These are phyloP conservation scores for Portevinia maculata DNA, from an alignment of 2,888 invertebrate genomes.

Conservation along the genomic window DNA sequence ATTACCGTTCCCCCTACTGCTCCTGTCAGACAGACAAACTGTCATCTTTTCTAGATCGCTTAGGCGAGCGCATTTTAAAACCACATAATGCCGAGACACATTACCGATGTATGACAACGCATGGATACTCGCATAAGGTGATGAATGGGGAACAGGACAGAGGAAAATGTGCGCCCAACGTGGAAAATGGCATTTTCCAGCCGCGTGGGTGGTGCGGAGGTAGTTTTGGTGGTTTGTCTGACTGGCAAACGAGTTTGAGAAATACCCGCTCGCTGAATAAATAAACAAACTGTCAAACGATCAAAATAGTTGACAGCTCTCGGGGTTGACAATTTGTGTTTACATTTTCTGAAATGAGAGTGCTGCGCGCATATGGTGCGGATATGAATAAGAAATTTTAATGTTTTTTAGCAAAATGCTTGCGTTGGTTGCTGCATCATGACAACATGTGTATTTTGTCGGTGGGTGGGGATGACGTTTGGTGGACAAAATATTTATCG, in stretches of 20 bases:
- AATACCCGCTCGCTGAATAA: conserved; percentile 69
- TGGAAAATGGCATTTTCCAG: conserved; percentile 32
- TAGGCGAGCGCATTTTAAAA: conserved; percentile 43
- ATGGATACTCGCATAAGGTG: too few relatives aligned
- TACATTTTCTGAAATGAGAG: conserved; percentile 46
- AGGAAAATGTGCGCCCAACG: conserved; percentile 15
- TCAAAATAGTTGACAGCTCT: conserved; percentile 69
- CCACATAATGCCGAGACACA: conserved; percentile 53
- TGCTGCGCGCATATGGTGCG: conserved; percentile 42
- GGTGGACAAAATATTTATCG: background rate
- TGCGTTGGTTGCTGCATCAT: background rate
- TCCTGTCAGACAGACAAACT: conserved; percentile 38
- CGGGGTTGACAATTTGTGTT: conserved; percentile 72
- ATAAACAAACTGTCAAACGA: conserved; percentile 72
- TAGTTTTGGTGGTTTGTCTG: conserved; percentile 64
- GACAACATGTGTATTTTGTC: conserved; percentile 14
- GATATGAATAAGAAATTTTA: conserved; percentile 1
- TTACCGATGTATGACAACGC: conserved; percentile 43
- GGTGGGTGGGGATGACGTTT: background rate
- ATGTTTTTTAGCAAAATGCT: conserved; percentile 29
- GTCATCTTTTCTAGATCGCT: conserved; percentile 52
- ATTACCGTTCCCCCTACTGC: conserved; percentile 1
- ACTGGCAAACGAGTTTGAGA: conserved; percentile 60
- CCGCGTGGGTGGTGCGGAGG: conserved; percentile 69
- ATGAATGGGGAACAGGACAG: conserved; percentile 31